A percentile compares a stretch with the other conserved stretches of the same genome.
phyloP scores from a whole-genome alignment of 2,113 vertebrate species.

The Micromys minutus region DNA sequence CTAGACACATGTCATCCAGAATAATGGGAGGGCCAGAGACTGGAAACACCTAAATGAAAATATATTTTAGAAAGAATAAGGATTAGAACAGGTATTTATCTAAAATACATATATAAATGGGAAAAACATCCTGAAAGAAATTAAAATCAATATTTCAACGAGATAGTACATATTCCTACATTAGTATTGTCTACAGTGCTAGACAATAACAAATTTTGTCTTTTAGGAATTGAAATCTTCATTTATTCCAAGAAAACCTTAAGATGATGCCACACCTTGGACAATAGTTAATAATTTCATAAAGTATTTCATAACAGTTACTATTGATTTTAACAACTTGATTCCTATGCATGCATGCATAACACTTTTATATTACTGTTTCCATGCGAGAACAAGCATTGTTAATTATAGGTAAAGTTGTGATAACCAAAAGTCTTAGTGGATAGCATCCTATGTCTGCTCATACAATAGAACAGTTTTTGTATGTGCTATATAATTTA shows the following conservation, averaged over 20 bases:
- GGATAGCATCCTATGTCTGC: background rate
- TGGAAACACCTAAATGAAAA: background rate
- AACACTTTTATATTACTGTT: background rate
- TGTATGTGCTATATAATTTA: background rate
- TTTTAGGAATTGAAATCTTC: background rate
- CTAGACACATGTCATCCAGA: background rate
- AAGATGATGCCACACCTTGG: background rate
- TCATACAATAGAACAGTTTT: background rate
- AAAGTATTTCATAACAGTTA: background rate
- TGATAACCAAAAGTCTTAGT: background rate
- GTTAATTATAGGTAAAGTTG: background rate
- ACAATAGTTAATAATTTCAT: background rate
- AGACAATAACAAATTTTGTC: background rate
- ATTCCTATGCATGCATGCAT: background rate
- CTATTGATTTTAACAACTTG: background rate
- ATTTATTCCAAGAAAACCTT: background rate
- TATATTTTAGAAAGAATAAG: background rate
- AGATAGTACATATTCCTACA: background rate
- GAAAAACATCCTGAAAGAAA: background rate
- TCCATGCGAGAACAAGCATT: background rate
- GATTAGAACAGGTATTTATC: background rate
- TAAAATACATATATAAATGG: background rate
- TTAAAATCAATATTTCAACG: background rate
- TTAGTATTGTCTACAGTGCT: background rate
- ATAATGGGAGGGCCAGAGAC: background rate